Conservation (phyloP, 2,797 vertebrate species). For the Aselliscus stoliczkanus region DNA sequence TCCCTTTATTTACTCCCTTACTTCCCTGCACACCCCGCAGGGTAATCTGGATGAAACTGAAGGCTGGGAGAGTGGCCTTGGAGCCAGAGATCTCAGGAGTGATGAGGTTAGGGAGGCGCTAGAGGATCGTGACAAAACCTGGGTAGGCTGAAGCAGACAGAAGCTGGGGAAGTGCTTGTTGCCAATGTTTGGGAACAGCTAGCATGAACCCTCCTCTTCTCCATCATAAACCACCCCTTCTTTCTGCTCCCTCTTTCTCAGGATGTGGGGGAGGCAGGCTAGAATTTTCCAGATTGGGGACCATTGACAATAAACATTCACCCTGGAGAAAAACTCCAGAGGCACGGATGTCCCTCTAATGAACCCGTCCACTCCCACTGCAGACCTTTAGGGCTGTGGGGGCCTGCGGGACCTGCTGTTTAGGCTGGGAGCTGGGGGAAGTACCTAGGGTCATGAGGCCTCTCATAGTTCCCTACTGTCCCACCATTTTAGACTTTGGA, state of each 20-base stretch:
- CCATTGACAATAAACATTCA: not conserved
- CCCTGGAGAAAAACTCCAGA: conserved; percentile 20
- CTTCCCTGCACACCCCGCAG: not conserved
- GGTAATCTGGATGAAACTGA: not conserved
- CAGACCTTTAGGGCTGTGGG: not conserved
- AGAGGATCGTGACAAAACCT: not conserved
- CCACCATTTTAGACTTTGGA: conserved; percentile 61
- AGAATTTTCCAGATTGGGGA: not conserved
- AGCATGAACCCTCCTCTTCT: not conserved
- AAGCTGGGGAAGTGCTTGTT: not conserved
- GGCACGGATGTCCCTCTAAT: not conserved
- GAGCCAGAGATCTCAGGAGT: not conserved
- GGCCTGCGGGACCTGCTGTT: not conserved
- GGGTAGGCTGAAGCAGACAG: not conserved
- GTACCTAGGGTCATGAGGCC: conserved; percentile 30
- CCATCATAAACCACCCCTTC: not conserved
- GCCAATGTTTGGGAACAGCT: not conserved
- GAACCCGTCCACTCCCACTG: not conserved
- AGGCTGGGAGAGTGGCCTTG: not conserved
- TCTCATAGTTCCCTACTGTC: conserved; percentile 51
- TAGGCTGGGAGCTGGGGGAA: not conserved
- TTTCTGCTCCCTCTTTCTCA: not conserved
- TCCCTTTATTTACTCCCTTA: conserved; percentile 18
- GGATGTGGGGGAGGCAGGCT: not conserved
- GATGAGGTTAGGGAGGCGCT: not conserved